Evolutionary conservation across 2,113 vertebrate genomes (phyloP).

Genomic region (Phocoena sinus): DNA sequence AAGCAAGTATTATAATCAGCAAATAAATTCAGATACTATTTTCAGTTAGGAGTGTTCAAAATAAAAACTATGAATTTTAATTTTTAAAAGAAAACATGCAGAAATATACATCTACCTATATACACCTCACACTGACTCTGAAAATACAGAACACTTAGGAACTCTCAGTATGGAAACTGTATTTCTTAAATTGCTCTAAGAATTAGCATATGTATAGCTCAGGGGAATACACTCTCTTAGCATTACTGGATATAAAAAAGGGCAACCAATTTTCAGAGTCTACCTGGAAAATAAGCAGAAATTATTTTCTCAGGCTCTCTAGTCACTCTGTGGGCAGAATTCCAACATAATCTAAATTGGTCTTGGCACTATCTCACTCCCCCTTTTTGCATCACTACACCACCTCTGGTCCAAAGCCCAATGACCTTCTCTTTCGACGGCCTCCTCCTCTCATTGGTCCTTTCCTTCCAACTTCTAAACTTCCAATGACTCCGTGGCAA

Average conservation of each 20-base stretch:
- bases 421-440: background rate
- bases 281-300: conserved; percentile 14
- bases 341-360: background rate
- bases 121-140: background rate
- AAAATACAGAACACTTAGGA: background rate
- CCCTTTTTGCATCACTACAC: background rate
- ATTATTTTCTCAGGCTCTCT: background rate
- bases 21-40: background rate
- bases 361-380: background rate
- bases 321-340: background rate
- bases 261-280: background rate
- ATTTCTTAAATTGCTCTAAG: background rate
- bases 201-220: background rate
- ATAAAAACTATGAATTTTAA: conserved; percentile 11
- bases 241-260: background rate
- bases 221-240: background rate
- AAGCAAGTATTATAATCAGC: background rate
- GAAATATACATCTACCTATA: background rate
- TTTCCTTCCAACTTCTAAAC: background rate
- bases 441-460: background rate
- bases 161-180: background rate
- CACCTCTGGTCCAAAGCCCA: background rate
- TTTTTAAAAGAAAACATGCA: background rate
- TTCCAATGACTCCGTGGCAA: background rate
- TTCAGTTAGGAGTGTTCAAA: background rate